phyloP scores from a whole-genome alignment of 2,888 invertebrate genomes.

The Heliconius hortense region DNA sequence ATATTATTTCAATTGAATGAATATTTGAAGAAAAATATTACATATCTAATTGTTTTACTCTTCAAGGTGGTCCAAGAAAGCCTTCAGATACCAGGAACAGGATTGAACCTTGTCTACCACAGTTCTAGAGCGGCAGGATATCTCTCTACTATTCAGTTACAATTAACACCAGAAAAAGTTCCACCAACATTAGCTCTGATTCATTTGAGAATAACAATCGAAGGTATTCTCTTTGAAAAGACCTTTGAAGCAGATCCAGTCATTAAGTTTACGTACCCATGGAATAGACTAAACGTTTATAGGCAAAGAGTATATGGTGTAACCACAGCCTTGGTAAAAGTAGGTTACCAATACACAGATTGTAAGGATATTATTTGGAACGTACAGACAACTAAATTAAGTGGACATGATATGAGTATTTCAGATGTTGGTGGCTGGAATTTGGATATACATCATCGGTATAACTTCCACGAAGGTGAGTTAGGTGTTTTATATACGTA shows the following conservation, averaged over 20 bases:
- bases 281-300: constrained; percentile 98
- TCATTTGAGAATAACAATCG: constrained; percentile 95
- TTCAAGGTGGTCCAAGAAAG: constrained; percentile 94
- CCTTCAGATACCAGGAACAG: constrained; percentile 95
- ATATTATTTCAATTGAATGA: neutral
- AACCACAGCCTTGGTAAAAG: constrained; percentile 95
- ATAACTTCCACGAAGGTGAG: constrained; percentile 97
- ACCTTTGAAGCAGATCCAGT: constrained; percentile 97
- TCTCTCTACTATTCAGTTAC: constrained; percentile 94
- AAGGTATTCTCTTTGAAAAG: constrained; percentile 96
- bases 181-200: constrained; percentile 92
- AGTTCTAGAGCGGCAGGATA: constrained; percentile 97
- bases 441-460: constrained; percentile 97
- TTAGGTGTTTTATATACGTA: constrained; percentile 12
- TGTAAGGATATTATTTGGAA: constrained; percentile 98
- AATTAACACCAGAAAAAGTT: constrained; percentile 92
- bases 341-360: constrained; percentile 97
- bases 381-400: constrained; percentile 95
- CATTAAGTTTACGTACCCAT: constrained; percentile 98
- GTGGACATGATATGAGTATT: constrained; percentile 98
- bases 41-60: neutral
- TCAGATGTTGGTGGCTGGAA: constrained; percentile 99
- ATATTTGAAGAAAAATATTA: neutral
- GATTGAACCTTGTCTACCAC: constrained; percentile 97
- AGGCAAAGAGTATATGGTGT: constrained; percentile 98